Conservation (phyloP, 2,888 invertebrate species). For the Epistrophella euchroma region DNA sequence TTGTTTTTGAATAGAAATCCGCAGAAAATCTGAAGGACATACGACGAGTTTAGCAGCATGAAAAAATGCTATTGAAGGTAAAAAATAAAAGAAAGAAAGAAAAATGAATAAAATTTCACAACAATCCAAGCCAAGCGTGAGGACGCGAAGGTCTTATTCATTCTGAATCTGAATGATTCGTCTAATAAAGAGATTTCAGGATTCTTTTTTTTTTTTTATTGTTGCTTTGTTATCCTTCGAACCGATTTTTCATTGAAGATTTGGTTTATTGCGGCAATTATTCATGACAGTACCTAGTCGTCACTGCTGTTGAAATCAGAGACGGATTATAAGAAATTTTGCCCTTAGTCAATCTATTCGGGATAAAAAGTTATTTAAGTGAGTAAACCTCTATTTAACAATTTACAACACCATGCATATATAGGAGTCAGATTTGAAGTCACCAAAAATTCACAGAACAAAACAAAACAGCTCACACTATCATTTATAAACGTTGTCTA, state of each 20-base stretch:
- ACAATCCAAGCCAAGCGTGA: slow-evolving; percentile 3
- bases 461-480: too few relatives aligned
- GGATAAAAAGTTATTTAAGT: too few relatives aligned
- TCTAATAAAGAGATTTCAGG: slow-evolving; percentile 44
- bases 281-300: slow-evolving; percentile 60
- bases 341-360: too few relatives aligned
- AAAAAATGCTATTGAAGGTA: neutral
- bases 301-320: neutral
- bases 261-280: slow-evolving; percentile 73
- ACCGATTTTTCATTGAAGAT: slow-evolving; percentile 35
- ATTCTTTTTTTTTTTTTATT: slow-evolving; percentile 6
- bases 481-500: too few relatives aligned
- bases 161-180: slow-evolving; percentile 53
- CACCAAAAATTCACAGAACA: too few relatives aligned
- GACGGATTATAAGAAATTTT: neutral
- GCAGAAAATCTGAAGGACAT: slow-evolving; percentile 23
- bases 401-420: too few relatives aligned
- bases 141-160: slow-evolving; percentile 20
- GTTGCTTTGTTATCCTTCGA: slow-evolving; percentile 25
- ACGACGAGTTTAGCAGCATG: neutral
- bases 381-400: too few relatives aligned
- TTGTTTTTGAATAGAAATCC: slow-evolving; percentile 49
- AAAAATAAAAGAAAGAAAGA: slow-evolving; percentile 1
- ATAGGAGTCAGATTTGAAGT: too few relatives aligned
- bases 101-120: slow-evolving; percentile 16